A percentile compares a stretch with the other conserved stretches of the same genome.
Evolutionary conservation across 2,113 vertebrate genomes (phyloP).

Genomic region (Elaphurus davidianus): DNA sequence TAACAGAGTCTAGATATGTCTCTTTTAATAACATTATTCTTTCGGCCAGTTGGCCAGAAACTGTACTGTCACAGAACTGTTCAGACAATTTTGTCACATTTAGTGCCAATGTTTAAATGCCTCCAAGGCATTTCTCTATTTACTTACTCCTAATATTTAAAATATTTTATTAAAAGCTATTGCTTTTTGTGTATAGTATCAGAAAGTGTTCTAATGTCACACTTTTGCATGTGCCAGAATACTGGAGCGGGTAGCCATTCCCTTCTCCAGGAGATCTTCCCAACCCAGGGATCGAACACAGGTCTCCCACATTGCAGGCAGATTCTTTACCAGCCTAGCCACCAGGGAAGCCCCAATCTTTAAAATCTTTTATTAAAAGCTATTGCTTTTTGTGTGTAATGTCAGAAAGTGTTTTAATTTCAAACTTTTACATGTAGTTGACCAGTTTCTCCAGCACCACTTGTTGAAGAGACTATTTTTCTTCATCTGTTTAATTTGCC

Average conservation of each 20-base stretch:
- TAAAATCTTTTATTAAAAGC: neutral
- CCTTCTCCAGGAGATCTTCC: neutral
- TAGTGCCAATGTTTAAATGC: neutral
- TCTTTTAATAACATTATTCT: neutral
- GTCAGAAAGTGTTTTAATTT: neutral
- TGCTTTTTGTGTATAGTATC: neutral
- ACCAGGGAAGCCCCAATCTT: neutral
- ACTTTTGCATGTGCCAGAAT: neutral
- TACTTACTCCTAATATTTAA: neutral
- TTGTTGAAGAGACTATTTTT: neutral
- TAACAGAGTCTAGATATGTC: neutral
- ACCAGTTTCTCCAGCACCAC: neutral
- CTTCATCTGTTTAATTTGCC: neutral
- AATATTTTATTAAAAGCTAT: neutral
- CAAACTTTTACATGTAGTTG: neutral
- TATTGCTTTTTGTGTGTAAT: neutral
- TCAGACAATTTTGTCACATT: neutral
- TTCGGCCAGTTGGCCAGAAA: conserved; percentile 17
- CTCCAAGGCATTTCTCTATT: neutral
- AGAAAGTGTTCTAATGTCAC: neutral
- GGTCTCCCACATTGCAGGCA: neutral
- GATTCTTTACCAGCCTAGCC: neutral
- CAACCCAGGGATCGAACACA: neutral
- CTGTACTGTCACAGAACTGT: neutral
- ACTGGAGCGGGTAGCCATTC: neutral